Conservation (phyloP, 2,113 vertebrate genomes). For the Chinchilla lanigera region DNA sequence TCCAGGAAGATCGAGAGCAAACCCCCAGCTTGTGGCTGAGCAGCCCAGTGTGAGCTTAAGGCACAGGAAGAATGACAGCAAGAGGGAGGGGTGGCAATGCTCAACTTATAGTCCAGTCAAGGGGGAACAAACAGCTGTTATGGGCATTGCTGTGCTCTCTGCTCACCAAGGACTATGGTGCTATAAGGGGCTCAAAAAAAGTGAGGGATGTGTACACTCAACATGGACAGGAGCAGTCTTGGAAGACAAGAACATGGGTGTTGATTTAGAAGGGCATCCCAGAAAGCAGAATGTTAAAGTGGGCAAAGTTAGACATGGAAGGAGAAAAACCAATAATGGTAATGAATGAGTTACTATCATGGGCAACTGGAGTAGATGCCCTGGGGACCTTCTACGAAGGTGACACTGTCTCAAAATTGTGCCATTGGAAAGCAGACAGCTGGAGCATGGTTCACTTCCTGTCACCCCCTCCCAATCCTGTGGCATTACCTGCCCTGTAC, state of each 20-base stretch:
- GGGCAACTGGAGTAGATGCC: not conserved
- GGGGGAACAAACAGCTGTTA: not conserved
- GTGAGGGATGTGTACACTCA: not conserved
- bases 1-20: not conserved
- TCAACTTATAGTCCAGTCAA: not conserved
- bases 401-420: not conserved
- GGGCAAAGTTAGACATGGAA: not conserved
- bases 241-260: not conserved
- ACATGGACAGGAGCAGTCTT: not conserved
- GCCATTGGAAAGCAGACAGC: not conserved
- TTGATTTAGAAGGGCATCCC: not conserved
- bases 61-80: not conserved
- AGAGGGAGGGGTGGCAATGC: no score
- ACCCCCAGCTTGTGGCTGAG: not conserved
- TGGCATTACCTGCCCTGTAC: not conserved
- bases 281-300: not conserved
- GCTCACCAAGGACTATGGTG: not conserved
- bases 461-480: rapidly evolving
- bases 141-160: not conserved
- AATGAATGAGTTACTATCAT: not conserved
- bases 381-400: not conserved
- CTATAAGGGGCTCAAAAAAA: not conserved
- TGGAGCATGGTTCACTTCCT: not conserved
- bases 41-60: not conserved
- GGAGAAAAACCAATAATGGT: not conserved